Evolutionary conservation across 2,113 vertebrate species (phyloP).

Genomic region (Nettapus auritus): DNA sequence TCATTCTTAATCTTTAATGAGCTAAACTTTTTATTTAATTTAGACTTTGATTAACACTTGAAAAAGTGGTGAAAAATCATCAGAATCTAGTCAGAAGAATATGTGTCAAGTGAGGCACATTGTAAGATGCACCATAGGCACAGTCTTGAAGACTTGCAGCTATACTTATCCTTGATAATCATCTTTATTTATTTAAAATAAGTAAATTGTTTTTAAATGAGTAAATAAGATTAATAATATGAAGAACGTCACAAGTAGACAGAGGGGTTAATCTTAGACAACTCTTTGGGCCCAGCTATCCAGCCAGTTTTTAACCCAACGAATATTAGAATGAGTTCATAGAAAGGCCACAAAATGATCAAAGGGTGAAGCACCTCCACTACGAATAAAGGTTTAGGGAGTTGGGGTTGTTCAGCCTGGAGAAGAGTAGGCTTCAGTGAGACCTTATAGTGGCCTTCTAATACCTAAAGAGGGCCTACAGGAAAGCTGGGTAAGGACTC

Average conservation of each 20-base stretch:
- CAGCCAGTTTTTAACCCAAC: too few species aligned
- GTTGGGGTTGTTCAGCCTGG: too few species aligned
- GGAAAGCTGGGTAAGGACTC: too few species aligned
- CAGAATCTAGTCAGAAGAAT: not conserved
- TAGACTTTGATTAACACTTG: not conserved
- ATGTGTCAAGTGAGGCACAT: not conserved
- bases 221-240: not conserved
- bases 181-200: not conserved
- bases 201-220: not conserved
- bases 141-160: not conserved
- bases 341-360: too few species aligned
- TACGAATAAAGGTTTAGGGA: too few species aligned
- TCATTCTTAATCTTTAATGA: not conserved
- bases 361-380: too few species aligned
- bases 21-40: not conserved
- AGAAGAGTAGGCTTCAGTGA: too few species aligned
- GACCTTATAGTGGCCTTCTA: too few species aligned
- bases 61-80: not conserved
- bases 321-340: too few species aligned
- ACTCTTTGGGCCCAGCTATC: too few species aligned
- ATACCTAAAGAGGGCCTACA: too few species aligned
- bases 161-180: not conserved
- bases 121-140: not conserved
- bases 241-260: not conserved
- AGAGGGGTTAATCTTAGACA: not conserved